Conservation (phyloP, 1,140 invertebrate species). For the Trachymyrmex cornetzi region DNA sequence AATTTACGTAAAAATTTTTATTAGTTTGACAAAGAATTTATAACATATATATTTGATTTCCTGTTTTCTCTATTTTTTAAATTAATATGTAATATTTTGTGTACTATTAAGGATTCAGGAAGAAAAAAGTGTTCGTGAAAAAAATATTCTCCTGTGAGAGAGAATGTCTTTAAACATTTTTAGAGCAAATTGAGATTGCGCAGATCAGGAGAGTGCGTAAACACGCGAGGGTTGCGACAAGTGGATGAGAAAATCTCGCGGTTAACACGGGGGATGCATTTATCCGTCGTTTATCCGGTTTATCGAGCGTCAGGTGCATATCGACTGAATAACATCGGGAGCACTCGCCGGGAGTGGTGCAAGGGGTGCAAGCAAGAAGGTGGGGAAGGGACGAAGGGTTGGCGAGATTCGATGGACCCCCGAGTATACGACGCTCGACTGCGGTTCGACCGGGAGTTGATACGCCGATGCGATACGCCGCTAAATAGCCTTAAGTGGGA, state of each 20-base stretch:
- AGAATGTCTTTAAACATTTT: not conserved
- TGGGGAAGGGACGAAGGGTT: not conserved
- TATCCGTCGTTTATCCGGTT: slow-evolving; percentile 61
- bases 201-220: not conserved
- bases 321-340: slow-evolving; percentile 79
- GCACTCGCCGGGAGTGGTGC: slow-evolving; percentile 40
- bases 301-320: slow-evolving; percentile 79
- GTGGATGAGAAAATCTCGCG: slow-evolving; percentile 58
- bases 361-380: not conserved
- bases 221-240: slow-evolving; percentile 35
- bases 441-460: slow-evolving; percentile 63
- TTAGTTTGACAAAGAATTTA: not conserved
- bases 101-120: not conserved
- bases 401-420: slow-evolving; percentile 36
- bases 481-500: slow-evolving; percentile 80
- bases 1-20: too few relatives aligned
- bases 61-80: not conserved
- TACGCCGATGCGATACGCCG: slow-evolving; percentile 68
- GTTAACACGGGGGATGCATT: slow-evolving; percentile 51
- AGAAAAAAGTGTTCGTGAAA: not conserved
- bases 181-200: not conserved
- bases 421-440: slow-evolving; percentile 68
- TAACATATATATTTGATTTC: not conserved
- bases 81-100: not conserved
- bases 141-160: not conserved